Conservation (phyloP, 2,797 vertebrate species). For the Rhinophrynus dorsalis region DNA sequence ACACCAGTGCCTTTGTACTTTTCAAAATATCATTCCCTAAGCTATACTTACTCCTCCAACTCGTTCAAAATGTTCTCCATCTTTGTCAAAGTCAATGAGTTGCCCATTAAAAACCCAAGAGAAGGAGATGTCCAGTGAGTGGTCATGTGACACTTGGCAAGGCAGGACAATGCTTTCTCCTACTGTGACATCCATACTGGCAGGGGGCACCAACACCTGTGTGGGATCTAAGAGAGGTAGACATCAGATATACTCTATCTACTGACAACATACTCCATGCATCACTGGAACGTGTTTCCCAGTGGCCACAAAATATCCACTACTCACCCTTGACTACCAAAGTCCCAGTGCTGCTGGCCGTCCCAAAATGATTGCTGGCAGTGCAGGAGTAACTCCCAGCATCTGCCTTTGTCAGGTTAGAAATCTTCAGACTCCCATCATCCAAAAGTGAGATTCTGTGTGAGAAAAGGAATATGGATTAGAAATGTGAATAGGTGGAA, state of each 20-base stretch:
- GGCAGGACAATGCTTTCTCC: conserved; percentile 94
- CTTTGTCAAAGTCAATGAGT: conserved; percentile 90
- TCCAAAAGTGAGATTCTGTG: conserved; percentile 80
- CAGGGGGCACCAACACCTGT: conserved; percentile 81
- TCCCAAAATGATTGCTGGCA: conserved; percentile 91
- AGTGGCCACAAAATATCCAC: not conserved
- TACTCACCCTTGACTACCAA: conserved; percentile 93
- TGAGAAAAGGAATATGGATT: conserved; percentile 10
- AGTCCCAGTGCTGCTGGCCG: conserved; percentile 88
- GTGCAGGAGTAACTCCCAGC: conserved; percentile 88
- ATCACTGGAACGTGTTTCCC: not conserved
- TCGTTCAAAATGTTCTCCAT: conserved; percentile 93
- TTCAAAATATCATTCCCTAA: not conserved
- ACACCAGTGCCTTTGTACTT: not conserved
- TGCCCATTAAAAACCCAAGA: conserved; percentile 96
- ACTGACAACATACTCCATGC: not conserved
- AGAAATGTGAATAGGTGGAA: not conserved
- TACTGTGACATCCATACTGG: conserved; percentile 90
- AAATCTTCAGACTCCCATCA: conserved; percentile 86
- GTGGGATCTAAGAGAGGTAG: conserved; percentile 81
- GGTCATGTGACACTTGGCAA: conserved; percentile 92
- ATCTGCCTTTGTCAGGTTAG: conserved; percentile 85
- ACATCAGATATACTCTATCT: not conserved
- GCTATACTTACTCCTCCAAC: conserved; percentile 92
- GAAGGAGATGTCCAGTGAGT: conserved; percentile 87